These are phyloP conservation scores for Drosophila equinoxialis DNA, from an alignment of 1,140 invertebrate genomes.

Conservation along the genomic window DNA sequence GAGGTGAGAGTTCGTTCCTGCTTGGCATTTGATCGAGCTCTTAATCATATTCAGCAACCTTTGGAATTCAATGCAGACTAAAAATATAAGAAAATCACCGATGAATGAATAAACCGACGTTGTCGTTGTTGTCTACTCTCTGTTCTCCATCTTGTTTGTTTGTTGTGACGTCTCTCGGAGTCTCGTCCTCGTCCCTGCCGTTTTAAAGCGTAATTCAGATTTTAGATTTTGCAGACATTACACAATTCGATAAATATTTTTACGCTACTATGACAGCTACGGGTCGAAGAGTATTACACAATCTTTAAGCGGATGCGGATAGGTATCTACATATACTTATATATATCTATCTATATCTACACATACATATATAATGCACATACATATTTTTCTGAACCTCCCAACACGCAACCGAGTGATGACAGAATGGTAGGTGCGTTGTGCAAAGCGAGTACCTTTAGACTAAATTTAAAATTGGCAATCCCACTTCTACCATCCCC, in stretches of 20 bases:
- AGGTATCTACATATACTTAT: slow-evolving; percentile 19
- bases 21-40: too few relatives aligned
- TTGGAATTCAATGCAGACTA: not conserved
- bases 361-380: slow-evolving; percentile 29
- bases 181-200: not conserved
- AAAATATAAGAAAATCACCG: too few relatives aligned
- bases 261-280: not conserved
- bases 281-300: slow-evolving; percentile 14
- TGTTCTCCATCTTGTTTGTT: slow-evolving; percentile 6
- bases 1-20: not conserved
- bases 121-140: slow-evolving; percentile 5
- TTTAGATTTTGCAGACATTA: slow-evolving; percentile 10
- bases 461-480: slow-evolving; percentile 62
- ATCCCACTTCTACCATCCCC: slow-evolving; percentile 21
- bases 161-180: not conserved
- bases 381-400: slow-evolving; percentile 34
- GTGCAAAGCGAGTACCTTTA: slow-evolving; percentile 53
- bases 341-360: slow-evolving; percentile 21
- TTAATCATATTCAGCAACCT: slow-evolving; percentile 4
- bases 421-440: slow-evolving; percentile 43
- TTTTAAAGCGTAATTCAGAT: not conserved
- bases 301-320: slow-evolving; percentile 12
- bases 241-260: slow-evolving; percentile 14
- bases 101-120: too few relatives aligned
- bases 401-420: slow-evolving; percentile 33